These are phyloP conservation scores for Lanius collurio DNA, from an alignment of 2,113 vertebrate genomes.

Conservation along the genomic window DNA sequence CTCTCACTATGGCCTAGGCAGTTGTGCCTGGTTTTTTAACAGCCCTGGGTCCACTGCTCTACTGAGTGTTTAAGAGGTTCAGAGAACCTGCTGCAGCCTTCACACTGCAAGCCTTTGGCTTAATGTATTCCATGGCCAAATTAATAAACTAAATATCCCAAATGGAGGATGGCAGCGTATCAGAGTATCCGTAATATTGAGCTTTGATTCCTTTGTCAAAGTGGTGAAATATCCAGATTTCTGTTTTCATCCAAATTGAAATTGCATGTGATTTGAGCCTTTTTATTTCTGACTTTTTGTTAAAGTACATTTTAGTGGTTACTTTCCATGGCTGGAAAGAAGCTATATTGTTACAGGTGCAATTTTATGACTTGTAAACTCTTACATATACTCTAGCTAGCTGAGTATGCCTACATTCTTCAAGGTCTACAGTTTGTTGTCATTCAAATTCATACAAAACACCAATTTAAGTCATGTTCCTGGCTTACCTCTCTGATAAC, in stretches of 20 bases:
- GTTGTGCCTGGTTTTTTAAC: not conserved
- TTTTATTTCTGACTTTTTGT: not conserved
- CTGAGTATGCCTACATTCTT: not conserved
- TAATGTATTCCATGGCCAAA: not conserved
- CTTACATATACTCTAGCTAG: not conserved
- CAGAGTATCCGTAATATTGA: not conserved
- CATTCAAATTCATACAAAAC: not conserved
- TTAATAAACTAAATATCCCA: not conserved
- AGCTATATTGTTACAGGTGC: not conserved
- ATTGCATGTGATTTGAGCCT: not conserved
- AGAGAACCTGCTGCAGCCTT: not conserved
- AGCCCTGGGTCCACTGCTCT: not conserved
- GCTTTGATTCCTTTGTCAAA: not conserved
- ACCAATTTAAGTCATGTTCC: not conserved
- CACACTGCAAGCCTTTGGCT: not conserved
- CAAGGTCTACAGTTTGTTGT: not conserved
- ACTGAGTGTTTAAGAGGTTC: not conserved
- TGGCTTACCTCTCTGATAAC: not conserved
- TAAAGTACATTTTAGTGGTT: not conserved
- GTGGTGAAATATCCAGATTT: not conserved
- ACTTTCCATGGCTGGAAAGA: not conserved
- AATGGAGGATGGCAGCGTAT: not conserved
- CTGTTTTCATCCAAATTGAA: not conserved
- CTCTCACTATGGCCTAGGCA: not conserved
- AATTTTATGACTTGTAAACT: not conserved